Base-by-base conservation (phyloP, 2,113 vertebrate genomes). In the Salvelinus namaycush region DNA sequence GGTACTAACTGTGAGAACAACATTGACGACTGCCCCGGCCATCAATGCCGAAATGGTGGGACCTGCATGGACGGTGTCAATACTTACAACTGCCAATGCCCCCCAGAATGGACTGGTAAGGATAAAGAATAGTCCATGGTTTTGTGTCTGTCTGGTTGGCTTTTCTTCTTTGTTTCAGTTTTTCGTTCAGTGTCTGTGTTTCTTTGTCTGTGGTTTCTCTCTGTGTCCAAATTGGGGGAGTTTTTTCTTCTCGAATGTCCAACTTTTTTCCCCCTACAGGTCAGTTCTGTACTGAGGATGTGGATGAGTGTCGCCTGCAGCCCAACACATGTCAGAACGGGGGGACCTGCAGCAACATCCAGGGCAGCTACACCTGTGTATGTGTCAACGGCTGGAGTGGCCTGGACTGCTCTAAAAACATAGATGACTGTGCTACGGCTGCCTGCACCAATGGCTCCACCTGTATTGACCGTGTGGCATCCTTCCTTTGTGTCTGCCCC, bases 41-140 rank as follows among this genome's bases (percentile, higher is more conserved):
- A 99, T 84, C 94, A 94, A 71, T 99, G 97, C 81, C 93, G 95
- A 51, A 97, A 98, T 1, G 96, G 96, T 31, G 97, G 96, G 0
- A 92, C 95, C 1, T 99, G 97, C 1, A 97, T 98, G 93, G 97
- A 99, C 0, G 96, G 97, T 0, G 97, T 98, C 70, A 98, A 99
- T 79, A 98, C 97, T 0, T 99, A 99, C 92, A 99, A 99, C 82
- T 99, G 97, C 86, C 96, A 97, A 87, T 98, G 97, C 73, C 95
- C 96, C 0, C 96, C 97, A 0, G 96, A 99, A 75, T 99, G 97
- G 97, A 99, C 97, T 74, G 97, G 97, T 99, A 91, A 0, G 93
- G 71, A 1, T 6, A n/a, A 20, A 54, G 51, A 14, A 22, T 62
- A 44, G 39, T 44, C 39, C 39, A 11, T 44, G 39, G 39, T 44